Percentiles rank a stretch among this genome's conserved stretches.
Conservation (phyloP, 2,113 vertebrate species). For the Cryptotis parvus region DNA sequence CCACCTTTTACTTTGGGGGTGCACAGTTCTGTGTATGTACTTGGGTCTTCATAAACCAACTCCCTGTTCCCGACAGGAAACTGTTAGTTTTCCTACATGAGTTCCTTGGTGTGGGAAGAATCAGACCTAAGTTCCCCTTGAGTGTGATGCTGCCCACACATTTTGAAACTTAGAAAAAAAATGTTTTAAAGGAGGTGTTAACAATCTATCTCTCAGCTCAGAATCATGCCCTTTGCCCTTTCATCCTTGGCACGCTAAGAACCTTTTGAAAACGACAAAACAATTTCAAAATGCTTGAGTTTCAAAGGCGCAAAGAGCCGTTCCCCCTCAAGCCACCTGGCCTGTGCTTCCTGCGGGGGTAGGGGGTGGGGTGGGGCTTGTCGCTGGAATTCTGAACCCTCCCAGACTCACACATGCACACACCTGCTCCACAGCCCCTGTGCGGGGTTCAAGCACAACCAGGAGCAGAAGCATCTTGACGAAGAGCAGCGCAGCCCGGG, state of each 20-base stretch:
- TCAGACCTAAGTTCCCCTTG: background rate
- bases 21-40: too few species aligned
- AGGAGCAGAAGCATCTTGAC: background rate
- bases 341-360: too few species aligned
- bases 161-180: constrained; percentile 44
- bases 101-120: background rate
- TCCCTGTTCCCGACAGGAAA: background rate
- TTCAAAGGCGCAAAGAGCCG: background rate
- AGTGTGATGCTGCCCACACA: constrained; percentile 20
- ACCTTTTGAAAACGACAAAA: background rate
- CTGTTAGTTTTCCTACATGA: too few species aligned
- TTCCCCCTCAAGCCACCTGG: background rate
- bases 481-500: background rate
- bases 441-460: background rate
- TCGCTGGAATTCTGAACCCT: background rate
- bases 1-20: too few species aligned
- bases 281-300: background rate
- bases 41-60: too few species aligned
- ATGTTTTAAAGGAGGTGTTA: background rate
- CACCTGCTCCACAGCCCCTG: background rate
- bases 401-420: background rate
- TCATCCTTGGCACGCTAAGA: background rate
- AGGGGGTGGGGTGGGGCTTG: background rate
- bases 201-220: background rate
- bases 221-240: background rate